Base-by-base conservation (phyloP, 2,888 invertebrate species). In the Heliconius ismenius region DNA sequence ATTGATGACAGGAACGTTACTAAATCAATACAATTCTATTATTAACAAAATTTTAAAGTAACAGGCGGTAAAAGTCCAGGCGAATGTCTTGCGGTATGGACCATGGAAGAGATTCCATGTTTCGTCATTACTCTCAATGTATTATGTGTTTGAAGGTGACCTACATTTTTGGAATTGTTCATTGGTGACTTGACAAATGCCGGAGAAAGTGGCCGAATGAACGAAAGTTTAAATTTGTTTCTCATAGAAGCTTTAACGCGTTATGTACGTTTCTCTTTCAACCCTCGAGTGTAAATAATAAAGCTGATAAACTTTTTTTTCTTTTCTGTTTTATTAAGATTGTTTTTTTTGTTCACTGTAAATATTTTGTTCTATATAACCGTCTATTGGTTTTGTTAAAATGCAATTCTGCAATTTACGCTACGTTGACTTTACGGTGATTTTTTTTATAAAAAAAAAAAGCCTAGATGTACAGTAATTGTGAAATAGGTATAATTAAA, bases 91-190 rank as follows among this genome's bases (percentile, higher is more conserved):
- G 64, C 64, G 43, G 32, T 72, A 28, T 65, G n/a, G 28, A 32
- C n/a, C 49, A 63, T 72, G 58, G 67, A 67, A 36, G 49, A 62
- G 49, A 77, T 54, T 77, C 63, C 28, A 54, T 63, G 39, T 72
- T 76, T 54, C 70, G 75, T 74, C 76, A 76, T 69, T 72, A 68
- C 39, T 78, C 70, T 78, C 75, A 78, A 72, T 75, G 76, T 73
- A 76, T 76, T 80, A 62, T 78, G 70, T 74, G 76, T 81, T 81
- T 80, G 78, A 79, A 79, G 81, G 79, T 79, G 81, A 75, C 82
- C 79, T 67, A 80, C 79, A 83, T 85, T 85, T 80, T 79, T 81
- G 74, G 82, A 80, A 82, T 83, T 81, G 76, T 81, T 82, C 73
- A 81, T 81, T 81, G 81, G 80, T 81, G 82, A 81, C 79, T 81